Base-by-base conservation (phyloP, 1,140 invertebrate genomes). In the Andricus grossulariae region DNA sequence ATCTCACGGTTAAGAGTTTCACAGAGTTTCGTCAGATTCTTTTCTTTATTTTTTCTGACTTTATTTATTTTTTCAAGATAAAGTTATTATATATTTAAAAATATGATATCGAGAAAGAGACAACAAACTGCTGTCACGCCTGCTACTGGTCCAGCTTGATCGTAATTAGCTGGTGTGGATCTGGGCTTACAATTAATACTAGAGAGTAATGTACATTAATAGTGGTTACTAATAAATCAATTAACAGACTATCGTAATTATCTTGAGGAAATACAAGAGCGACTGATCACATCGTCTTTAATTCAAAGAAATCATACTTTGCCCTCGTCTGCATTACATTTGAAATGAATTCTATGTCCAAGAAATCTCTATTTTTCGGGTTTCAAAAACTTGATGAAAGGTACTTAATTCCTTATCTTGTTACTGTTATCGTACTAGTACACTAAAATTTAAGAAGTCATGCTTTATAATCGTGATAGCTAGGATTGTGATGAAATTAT, bases 131-230 rank as follows among this genome's bases (percentile, higher is more conserved):
- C 80, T 88, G 81, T 84, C 60, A 39, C 78, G 74, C 78, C 74
- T 75, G 82, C 57, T 74, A 57, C 78, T 84, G 82, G 78, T 80
- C 78, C 76, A 75, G 80, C 80, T 76, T 84, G 80, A 60, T 71
- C 49, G 21, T 71, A 50, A 77, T 79, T 79, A 79, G 71, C 45
- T 84, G 86, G 82, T 86, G 82, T 88, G 85, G 84, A 84, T 85
- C 79, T 80, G 86, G 85, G 84, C 84, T 87, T 87, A 66, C 71
- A 81, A 85, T 83, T 87, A 88, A 89, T 85, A 81, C 80, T 83
- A 78, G 75, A 83, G 78, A 82, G 79, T 83, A 81, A 71, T 84
- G 81, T 84, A 86, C 82, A 86, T 83, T 66, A 32, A 66, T 66
- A 66, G 60, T 82, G 82, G 83, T 85, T 85, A 86, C 84, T 88